Evolutionary conservation across 35 echinoderm and acorn worm genomes (phyloP).

Genomic region (Apostichopus californicus): DNA sequence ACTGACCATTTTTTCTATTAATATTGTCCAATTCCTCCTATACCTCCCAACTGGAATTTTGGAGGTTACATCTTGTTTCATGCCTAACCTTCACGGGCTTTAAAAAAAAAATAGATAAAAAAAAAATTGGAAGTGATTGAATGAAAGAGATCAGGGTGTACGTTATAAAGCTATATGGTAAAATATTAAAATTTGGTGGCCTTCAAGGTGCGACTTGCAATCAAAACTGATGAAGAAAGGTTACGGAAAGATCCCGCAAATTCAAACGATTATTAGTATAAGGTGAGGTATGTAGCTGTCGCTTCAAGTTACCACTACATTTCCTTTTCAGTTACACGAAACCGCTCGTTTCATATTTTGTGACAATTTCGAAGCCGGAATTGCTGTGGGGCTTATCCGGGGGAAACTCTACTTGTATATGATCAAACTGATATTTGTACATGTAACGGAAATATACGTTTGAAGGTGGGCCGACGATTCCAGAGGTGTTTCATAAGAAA

Average conservation of each 20-base stretch:
- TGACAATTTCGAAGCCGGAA: not conserved
- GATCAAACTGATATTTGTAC: conserved; percentile 32
- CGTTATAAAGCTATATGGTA: too few species aligned
- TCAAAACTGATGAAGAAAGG: not conserved
- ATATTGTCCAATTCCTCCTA: too few species aligned
- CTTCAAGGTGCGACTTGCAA: not conserved
- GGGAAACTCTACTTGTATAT: not conserved
- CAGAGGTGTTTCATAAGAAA: not conserved
- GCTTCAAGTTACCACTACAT: not conserved
- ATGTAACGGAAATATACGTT: conserved; percentile 32
- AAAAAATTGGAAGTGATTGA: too few species aligned
- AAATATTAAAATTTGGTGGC: not conserved
- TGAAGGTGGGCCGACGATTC: conserved; percentile 12
- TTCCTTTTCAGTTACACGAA: not conserved
- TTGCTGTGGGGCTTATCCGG: not conserved
- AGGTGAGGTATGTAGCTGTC: not conserved
- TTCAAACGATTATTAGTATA: not conserved
- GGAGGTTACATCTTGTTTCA: too few species aligned
- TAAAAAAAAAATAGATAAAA: too few species aligned
- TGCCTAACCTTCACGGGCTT: too few species aligned
- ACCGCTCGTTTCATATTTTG: not conserved
- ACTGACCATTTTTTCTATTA: too few species aligned
- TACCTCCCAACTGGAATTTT: too few species aligned
- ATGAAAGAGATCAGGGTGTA: too few species aligned
- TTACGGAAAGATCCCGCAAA: not conserved